Conservation (phyloP, 2,888 invertebrate species). For the Diarsia brunnea region DNA sequence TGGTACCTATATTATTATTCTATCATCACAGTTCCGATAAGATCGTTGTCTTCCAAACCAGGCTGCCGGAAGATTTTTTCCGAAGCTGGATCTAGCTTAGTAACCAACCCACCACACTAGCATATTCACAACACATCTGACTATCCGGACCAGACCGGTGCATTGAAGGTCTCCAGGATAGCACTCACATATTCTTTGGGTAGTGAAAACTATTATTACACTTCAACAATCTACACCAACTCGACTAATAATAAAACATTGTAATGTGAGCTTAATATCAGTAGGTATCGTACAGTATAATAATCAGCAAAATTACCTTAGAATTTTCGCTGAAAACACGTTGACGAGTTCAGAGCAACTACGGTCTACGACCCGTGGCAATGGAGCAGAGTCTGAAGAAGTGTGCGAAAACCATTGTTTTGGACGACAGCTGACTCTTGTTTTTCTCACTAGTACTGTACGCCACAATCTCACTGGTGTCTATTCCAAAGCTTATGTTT, state of each 20-base stretch:
- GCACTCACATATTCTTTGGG: neutral
- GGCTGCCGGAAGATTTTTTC: neutral
- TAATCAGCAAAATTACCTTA: neutral
- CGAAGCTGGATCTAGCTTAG: neutral
- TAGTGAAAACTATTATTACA: neutral
- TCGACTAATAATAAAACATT: neutral
- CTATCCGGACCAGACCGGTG: neutral
- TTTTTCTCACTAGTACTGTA: conserved; percentile 36
- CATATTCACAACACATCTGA: neutral
- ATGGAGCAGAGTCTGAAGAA: too few species aligned
- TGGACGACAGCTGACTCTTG: conserved; percentile 9
- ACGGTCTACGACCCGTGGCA: neutral
- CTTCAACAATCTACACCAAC: neutral
- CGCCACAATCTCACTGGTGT: conserved; percentile 82
- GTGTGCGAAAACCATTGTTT: neutral
- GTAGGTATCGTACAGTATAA: neutral
- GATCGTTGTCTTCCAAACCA: conserved; percentile 23
- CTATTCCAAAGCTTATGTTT: conserved; percentile 88
- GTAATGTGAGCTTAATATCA: conserved; percentile 3
- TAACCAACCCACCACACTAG: neutral
- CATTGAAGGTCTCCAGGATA: neutral
- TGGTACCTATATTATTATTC: neutral
- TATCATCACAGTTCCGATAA: neutral
- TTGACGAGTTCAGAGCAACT: neutral
- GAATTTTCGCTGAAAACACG: neutral